These are phyloP conservation scores for Eupithecia exiguata DNA, from an alignment of 2,888 invertebrate species.

Conservation along the genomic window DNA sequence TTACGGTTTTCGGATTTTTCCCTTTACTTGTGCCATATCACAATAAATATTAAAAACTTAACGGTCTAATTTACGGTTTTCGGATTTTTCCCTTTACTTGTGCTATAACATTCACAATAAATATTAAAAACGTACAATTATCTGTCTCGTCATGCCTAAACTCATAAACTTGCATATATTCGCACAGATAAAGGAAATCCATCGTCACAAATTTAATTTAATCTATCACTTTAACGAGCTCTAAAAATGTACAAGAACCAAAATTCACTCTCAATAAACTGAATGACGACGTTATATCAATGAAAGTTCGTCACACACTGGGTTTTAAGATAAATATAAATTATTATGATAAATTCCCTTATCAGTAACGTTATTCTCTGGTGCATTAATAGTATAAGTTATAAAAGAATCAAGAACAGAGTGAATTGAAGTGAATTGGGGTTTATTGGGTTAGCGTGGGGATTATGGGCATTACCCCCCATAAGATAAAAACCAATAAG, in stretches of 20 bases:
- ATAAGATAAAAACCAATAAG: too few relatives aligned
- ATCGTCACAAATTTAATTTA: constrained; percentile 37
- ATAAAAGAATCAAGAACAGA: neutral
- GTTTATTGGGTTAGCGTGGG: too few relatives aligned
- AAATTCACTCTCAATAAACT: neutral
- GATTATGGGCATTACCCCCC: too few relatives aligned
- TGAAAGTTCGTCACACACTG: constrained; percentile 7
- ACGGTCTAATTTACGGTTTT: too few relatives aligned
- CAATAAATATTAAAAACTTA: too few relatives aligned
- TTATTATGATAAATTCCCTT: constrained; percentile 28
- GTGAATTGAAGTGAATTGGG: too few relatives aligned
- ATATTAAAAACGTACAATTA: constrained; percentile 6
- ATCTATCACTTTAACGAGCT: neutral
- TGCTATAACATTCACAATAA: too few relatives aligned
- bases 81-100: too few relatives aligned
- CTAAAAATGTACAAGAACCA: neutral
- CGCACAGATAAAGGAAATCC: constrained; percentile 65
- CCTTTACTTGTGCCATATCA: too few relatives aligned
- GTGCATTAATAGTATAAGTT: neutral
- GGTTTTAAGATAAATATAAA: constrained; percentile 18
- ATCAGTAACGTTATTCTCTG: constrained; percentile 12
- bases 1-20: too few relatives aligned
- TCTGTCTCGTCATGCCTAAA: neutral
- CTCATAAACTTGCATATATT: constrained; percentile 54
- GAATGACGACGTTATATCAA: neutral